Evolutionary conservation across 2,113 vertebrate genomes (phyloP), one percentile per base, ranked within the genome.

Genomic region (Tupaia chinensis): DNA sequence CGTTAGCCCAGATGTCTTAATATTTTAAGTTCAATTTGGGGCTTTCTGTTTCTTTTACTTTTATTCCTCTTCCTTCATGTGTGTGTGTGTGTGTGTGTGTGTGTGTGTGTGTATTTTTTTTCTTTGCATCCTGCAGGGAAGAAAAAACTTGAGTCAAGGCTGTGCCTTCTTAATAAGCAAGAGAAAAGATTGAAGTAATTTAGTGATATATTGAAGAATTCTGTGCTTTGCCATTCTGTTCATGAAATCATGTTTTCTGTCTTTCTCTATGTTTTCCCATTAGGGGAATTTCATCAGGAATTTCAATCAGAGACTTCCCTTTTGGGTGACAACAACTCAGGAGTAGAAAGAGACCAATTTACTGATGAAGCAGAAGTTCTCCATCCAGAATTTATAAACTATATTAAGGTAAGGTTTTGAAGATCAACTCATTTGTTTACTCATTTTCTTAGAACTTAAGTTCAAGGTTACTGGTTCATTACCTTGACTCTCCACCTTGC

Each of bases 361-460:
- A 93, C 68, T 63, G 98, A 98, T 94, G 98, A 98, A 94, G 96
- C 98, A 2, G 98, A 99, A 56, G 87, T 97, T 56, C 99, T 99
- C 70, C 99, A 97, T 96, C 87, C 98, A 0, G 98, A 98, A 93
- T 99, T 99, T 88, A 96, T 99, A 97, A 99, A 97, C 98, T 99
- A 99, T 97, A 99, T 99, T 94, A 99, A 99, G 99, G 99, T 97
- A 99, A 98, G 98, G 95, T 80, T 95, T n/a, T 78, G 69, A 77
- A 17, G 15, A 81, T 77, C 54, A 60, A 0, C 82, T 80, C 13
- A 44, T 44, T 66, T 58, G 72, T 88, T 70, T 76, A 44, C 74
- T 82, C 23, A 17, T 60, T 56, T 83, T 68, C 66, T n/a, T 7
- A 63, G 44, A 94, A 92, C 34, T 82, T 27, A 97, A 74, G 82